These are phyloP conservation scores for Isaurus tuberculatus DNA, from an alignment of 92 coral and sea anemone species.

Conservation along the genomic window DNA sequence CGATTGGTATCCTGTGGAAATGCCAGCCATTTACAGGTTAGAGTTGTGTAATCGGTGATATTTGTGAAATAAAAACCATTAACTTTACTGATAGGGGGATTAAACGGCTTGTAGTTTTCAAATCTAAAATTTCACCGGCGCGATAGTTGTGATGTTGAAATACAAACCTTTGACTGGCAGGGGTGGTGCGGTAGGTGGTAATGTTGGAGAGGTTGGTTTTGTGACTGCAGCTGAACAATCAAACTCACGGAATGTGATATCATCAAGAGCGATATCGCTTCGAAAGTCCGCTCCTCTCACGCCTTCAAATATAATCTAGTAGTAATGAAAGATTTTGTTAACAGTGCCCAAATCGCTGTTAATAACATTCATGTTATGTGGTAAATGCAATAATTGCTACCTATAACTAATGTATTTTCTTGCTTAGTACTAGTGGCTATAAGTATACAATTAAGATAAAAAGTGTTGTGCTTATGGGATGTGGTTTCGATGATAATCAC, in stretches of 20 bases:
- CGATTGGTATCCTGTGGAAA: too few relatives aligned
- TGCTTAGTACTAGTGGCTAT: too few relatives aligned
- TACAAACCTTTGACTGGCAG: constrained; percentile 39
- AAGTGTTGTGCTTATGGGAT: too few relatives aligned
- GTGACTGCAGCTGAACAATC: not conserved
- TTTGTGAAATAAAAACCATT: too few relatives aligned
- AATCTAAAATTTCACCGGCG: not conserved
- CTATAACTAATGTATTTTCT: too few relatives aligned
- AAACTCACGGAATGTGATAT: constrained; percentile 26
- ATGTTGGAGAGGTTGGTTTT: constrained; percentile 20
- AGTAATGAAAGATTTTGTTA: not conserved
- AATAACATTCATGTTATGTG: too few relatives aligned
- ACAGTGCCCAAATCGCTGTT: not conserved
- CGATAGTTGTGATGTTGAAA: not conserved
- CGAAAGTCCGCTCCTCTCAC: constrained; percentile 46
- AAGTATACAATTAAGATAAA: too few relatives aligned
- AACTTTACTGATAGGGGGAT: constrained; percentile 15
- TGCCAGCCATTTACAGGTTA: too few relatives aligned
- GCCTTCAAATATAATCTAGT: constrained; percentile 36
- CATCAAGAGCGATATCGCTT: constrained; percentile 45
- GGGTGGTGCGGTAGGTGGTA: constrained; percentile 29
- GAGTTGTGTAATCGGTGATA: too few relatives aligned
- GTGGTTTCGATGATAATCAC: too few relatives aligned
- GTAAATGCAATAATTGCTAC: too few relatives aligned
- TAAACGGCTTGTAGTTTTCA: not conserved